Evolutionary conservation across 2,888 invertebrate genomes (phyloP).

Genomic region (Dexiosoma caninum): DNA sequence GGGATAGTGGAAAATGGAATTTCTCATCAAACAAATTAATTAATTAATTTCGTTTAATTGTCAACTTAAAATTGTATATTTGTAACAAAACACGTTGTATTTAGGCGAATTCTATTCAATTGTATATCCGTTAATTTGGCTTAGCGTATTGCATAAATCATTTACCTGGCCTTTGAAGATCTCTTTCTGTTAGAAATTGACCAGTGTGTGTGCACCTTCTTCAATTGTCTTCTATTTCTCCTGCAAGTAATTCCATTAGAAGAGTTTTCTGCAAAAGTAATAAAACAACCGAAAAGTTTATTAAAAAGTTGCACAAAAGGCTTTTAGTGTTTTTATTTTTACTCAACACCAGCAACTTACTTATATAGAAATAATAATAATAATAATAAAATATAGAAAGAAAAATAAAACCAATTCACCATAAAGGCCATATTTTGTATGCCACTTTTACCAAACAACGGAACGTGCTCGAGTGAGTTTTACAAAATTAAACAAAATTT

Average conservation of each 20-base stretch:
- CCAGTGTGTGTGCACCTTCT: not conserved
- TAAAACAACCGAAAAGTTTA: conserved; percentile 37
- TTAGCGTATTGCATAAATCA: not conserved
- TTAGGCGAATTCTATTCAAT: too few relatives aligned
- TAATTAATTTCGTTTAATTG: too few relatives aligned
- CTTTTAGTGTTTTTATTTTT: conserved; percentile 23
- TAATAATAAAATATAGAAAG: too few relatives aligned
- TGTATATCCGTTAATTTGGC: not conserved
- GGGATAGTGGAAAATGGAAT: too few relatives aligned
- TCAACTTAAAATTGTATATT: too few relatives aligned
- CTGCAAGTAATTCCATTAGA: conserved; percentile 2
- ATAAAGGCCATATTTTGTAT: conserved; percentile 50
- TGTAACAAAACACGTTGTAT: too few relatives aligned
- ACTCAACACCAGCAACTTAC: not conserved
- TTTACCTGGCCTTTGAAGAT: not conserved
- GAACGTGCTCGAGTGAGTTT: conserved; percentile 67
- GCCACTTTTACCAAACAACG: conserved; percentile 55
- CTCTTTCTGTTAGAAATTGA: not conserved
- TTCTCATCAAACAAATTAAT: too few relatives aligned
- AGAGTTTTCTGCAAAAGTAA: conserved; percentile 36
- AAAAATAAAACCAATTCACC: conserved; percentile 23
- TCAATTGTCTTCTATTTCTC: not conserved
- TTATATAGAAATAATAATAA: not conserved
- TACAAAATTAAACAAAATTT: conserved; percentile 68
- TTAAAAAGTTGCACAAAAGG: conserved; percentile 36